Evolutionary conservation across 1,140 invertebrate genomes (phyloP).

Genomic region (Chironomus tepperi): DNA sequence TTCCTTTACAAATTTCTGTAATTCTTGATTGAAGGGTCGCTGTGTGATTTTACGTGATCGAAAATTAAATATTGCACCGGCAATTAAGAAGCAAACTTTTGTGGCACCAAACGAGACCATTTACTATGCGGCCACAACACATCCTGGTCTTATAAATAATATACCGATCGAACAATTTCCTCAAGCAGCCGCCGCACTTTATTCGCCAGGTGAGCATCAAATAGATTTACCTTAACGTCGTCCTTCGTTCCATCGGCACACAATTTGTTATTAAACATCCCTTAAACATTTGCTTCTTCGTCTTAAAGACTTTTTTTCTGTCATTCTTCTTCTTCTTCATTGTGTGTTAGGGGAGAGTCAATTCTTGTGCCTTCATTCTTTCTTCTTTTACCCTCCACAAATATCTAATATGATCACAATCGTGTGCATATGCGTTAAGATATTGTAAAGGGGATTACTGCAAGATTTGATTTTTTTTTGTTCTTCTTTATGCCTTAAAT

Average conservation of each 20-base stretch:
- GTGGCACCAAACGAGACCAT: conserved; percentile 40
- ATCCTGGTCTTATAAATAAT: conserved; percentile 39
- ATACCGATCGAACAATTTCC: conserved; percentile 41
- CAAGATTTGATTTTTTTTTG: not conserved
- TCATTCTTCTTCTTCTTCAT: not conserved
- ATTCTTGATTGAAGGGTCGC: conserved; percentile 53
- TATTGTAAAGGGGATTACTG: not conserved
- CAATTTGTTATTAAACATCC: not conserved
- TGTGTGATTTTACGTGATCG: conserved; percentile 69
- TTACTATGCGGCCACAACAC: conserved; percentile 37
- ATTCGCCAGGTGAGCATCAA: conserved; percentile 38
- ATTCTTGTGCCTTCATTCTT: too few relatives aligned
- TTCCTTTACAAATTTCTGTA: not conserved
- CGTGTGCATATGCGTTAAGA: not conserved
- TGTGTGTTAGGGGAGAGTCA: not conserved
- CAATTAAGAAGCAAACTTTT: conserved; percentile 72
- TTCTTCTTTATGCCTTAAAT: conserved; percentile 25
- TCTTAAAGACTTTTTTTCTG: not conserved
- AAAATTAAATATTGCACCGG: conserved; percentile 83
- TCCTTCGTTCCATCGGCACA: conserved; percentile 37
- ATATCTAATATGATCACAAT: not conserved
- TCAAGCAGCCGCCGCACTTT: conserved; percentile 32
- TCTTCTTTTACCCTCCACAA: not conserved
- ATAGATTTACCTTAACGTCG: conserved; percentile 36
- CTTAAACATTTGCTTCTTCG: too few relatives aligned